These are phyloP conservation scores for Stichopus horrens DNA, from an alignment of 53 echinoderm and acorn worm genomes.

Conservation along the genomic window DNA sequence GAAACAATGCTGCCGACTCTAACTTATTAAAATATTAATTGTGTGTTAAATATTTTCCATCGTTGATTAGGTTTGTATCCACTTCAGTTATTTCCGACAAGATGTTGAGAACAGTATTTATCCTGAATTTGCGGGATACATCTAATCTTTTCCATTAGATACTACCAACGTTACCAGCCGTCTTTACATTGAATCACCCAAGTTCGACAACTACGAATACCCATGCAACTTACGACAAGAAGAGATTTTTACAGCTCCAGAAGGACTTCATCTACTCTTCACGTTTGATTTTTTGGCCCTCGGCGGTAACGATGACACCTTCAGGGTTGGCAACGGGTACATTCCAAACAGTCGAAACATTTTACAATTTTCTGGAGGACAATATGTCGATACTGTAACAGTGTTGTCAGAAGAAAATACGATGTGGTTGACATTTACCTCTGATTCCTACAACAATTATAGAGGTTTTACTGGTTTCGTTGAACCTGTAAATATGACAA, in stretches of 20 bases:
- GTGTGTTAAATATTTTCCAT: too few relatives aligned
- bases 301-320: neutral
- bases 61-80: too few relatives aligned
- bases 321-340: slow-evolving; percentile 15
- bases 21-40: too few relatives aligned
- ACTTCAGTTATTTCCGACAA: too few relatives aligned
- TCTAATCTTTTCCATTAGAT: neutral
- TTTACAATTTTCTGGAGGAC: neutral
- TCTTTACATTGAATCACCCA: neutral
- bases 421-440: neutral
- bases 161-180: neutral
- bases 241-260: neutral
- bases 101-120: too few relatives aligned
- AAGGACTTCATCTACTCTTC: neutral
- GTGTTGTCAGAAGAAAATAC: neutral
- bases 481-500: neutral
- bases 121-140: too few relatives aligned
- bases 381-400: neutral
- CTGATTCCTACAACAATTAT: neutral
- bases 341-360: neutral
- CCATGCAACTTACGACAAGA: neutral
- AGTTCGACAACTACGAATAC: neutral
- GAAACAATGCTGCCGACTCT: too few relatives aligned
- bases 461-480: neutral
- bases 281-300: neutral